Percentiles rank a stretch among this genome's conserved stretches.
Conservation (phyloP, 2,113 vertebrate species). For the Boleophthalmus pectinirostris region DNA sequence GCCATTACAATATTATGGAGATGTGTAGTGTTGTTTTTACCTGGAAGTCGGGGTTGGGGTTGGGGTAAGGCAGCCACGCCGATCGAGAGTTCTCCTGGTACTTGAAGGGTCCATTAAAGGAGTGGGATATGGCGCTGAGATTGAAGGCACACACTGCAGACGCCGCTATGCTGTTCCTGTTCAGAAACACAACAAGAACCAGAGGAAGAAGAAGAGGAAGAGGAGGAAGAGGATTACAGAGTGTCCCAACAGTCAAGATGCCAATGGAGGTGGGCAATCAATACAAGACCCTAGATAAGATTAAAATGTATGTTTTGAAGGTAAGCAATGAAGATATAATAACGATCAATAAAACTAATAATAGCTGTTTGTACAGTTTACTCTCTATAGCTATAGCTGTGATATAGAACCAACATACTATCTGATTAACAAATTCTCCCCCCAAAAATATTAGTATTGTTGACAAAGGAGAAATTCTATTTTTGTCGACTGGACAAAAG, state of each 20-base stretch:
- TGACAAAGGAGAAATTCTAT: too few relatives aligned
- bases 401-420: too few relatives aligned
- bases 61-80: conserved; percentile 94
- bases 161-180: conserved; percentile 94
- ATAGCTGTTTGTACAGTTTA: too few relatives aligned
- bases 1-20: too few relatives aligned
- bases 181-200: conserved; percentile 8
- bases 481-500: too few relatives aligned
- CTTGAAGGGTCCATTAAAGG: conserved; percentile 95
- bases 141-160: conserved; percentile 98
- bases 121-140: conserved; percentile 89
- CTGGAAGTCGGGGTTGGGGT: conserved; percentile 97
- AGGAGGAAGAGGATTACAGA: conserved; percentile 7
- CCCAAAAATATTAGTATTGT: too few relatives aligned
- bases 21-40: conserved; percentile 66
- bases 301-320: too few relatives aligned
- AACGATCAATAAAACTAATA: too few relatives aligned
- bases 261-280: not conserved
- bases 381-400: too few relatives aligned
- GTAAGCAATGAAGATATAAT: too few relatives aligned
- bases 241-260: conserved; percentile 1
- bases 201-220: conserved; percentile 6
- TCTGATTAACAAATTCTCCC: too few relatives aligned
- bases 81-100: conserved; percentile 96
- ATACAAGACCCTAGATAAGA: not conserved